Conservation (phyloP, 64 coral and sea anemone genomes). For the Acropora tenuis region DNA sequence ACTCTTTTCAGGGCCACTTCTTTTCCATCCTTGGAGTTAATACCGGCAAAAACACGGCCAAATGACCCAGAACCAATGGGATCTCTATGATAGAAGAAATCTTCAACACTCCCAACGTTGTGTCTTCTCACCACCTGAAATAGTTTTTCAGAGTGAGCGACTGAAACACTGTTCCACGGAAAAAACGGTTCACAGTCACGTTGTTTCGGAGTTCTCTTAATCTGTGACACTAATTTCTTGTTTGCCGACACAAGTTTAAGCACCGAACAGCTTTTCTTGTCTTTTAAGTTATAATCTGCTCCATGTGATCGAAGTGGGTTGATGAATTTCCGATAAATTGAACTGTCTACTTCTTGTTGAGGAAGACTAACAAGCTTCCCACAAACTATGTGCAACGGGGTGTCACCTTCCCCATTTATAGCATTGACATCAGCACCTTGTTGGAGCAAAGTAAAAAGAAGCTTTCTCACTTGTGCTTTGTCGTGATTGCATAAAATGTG, state of each 20-base stretch:
- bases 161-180: not conserved
- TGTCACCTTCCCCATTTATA: slow-evolving; percentile 41
- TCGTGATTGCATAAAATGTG: slow-evolving; percentile 7
- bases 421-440: slow-evolving; percentile 42
- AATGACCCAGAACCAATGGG: slow-evolving; percentile 21
- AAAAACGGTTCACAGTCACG: not conserved
- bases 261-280: not conserved
- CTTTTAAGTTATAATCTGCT: not conserved
- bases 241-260: not conserved
- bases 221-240: not conserved
- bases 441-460: slow-evolving; percentile 21
- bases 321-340: not conserved
- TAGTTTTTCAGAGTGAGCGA: not conserved
- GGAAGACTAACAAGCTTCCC: not conserved
- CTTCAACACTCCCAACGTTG: not conserved
- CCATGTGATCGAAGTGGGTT: slow-evolving; percentile 4
- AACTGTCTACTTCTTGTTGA: not conserved
- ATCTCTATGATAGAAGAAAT: not conserved
- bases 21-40: not conserved
- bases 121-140: not conserved
- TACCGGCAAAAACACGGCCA: slow-evolving; percentile 2
- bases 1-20: slow-evolving; percentile 23
- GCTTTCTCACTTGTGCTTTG: not conserved
- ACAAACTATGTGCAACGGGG: slow-evolving; percentile 45
- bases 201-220: not conserved